Percentiles rank a stretch among this genome's conserved stretches.
phyloP scores from a whole-genome alignment of 2,888 invertebrate species.

The Heteromyza rotundicornis region DNA sequence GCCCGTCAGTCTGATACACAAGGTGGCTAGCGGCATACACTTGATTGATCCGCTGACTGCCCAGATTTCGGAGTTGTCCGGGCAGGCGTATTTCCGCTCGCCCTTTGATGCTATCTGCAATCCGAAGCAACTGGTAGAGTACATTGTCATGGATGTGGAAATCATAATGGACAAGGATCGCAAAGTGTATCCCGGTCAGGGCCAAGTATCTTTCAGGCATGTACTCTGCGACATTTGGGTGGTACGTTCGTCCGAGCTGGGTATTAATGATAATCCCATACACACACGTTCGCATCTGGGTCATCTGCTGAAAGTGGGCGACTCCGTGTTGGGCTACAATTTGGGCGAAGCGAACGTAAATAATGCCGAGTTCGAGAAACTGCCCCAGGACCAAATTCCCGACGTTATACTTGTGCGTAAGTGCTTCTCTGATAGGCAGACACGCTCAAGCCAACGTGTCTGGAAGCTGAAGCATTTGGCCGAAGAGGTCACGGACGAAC shows the following conservation, averaged over 20 bases:
- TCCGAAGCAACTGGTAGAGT: conserved; percentile 90
- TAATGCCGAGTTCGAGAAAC: conserved; percentile 84
- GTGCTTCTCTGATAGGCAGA: conserved; percentile 75
- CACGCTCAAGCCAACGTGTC: conserved; percentile 74
- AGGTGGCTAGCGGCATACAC: conserved; percentile 89
- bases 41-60: conserved; percentile 90
- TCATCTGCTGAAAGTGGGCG: conserved; percentile 89
- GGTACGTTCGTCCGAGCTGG: conserved; percentile 84
- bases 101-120: conserved; percentile 89
- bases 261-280: conserved; percentile 78
- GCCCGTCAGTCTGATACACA: conserved; percentile 84
- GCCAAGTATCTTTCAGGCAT: conserved; percentile 85
- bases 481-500: conserved; percentile 71
- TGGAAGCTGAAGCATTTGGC: conserved; percentile 94
- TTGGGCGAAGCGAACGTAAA: conserved; percentile 91
- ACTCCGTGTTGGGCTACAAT: conserved; percentile 91
- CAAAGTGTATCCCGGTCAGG: conserved; percentile 85
- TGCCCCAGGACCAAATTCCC: conserved; percentile 73
- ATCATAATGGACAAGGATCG: conserved; percentile 68
- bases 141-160: conserved; percentile 94
- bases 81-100: conserved; percentile 82
- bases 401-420: conserved; percentile 97
- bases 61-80: conserved; percentile 88
- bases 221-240: conserved; percentile 93
- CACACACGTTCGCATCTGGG: conserved; percentile 95